A percentile compares a stretch with the other conserved stretches of the same genome.
phyloP scores from a whole-genome alignment of 2,888 invertebrate species.

The Bellardia pandia region DNA sequence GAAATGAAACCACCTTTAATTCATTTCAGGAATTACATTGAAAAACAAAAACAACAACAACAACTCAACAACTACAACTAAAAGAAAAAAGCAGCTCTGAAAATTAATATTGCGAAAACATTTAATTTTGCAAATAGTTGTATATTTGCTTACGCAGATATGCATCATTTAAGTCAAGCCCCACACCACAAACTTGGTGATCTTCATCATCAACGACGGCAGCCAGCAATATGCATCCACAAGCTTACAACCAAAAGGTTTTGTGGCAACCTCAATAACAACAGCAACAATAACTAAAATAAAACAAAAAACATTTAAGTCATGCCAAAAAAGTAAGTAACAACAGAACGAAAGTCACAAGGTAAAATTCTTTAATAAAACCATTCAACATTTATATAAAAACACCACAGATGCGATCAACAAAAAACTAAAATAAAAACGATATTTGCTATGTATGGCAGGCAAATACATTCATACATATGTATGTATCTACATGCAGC shows the following conservation, averaged over 20 bases:
- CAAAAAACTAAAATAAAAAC: conserved; percentile 18
- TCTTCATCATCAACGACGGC: conserved; percentile 57
- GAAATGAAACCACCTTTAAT: conserved; percentile 44
- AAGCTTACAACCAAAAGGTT: conserved; percentile 5
- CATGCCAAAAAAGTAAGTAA: conserved; percentile 4
- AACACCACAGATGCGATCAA: conserved; percentile 49
- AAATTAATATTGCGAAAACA: conserved; percentile 72
- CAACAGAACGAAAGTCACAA: conserved; percentile 65
- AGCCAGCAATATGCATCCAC: not conserved
- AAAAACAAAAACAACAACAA: not conserved
- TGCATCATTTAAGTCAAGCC: conserved; percentile 65
- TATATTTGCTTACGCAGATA: conserved; percentile 72
- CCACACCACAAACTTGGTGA: conserved; percentile 53
- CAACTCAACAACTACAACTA: not conserved
- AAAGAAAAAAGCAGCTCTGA: not conserved
- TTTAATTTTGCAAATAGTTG: conserved; percentile 69
- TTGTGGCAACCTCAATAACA: conserved; percentile 13
- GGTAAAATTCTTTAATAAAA: conserved; percentile 72
- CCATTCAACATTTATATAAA: conserved; percentile 67
- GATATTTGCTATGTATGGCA: conserved; percentile 12
- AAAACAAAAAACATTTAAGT: conserved; percentile 33
- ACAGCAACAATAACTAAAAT: not conserved
- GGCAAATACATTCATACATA: not conserved
- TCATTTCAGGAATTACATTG: conserved; percentile 39
- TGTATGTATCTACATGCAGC: conserved; percentile 21